Conservation (phyloP, 2,888 invertebrate genomes). For the Vandiemenella viatica region DNA sequence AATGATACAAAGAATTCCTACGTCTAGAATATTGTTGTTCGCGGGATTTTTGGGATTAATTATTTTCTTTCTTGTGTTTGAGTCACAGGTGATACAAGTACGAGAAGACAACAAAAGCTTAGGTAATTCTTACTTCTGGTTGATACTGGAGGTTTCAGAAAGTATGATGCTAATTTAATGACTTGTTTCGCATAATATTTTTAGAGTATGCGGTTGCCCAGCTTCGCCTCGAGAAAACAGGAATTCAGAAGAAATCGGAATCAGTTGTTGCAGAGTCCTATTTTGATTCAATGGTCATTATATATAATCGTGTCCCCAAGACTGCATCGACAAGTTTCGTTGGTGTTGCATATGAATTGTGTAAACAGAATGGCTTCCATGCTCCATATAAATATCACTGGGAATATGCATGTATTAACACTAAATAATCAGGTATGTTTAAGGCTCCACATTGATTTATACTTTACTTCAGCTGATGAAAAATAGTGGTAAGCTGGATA, state of each 20-base stretch:
- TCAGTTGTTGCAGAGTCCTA: not conserved
- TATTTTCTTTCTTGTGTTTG: conserved; percentile 27
- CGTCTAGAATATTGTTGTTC: conserved; percentile 18
- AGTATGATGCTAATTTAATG: too few relatives aligned
- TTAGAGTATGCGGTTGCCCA: conserved; percentile 13
- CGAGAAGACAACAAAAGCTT: conserved; percentile 27
- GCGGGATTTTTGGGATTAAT: conserved; percentile 24
- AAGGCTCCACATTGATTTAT: too few relatives aligned
- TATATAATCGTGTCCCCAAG: conserved; percentile 94
- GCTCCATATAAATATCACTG: conserved; percentile 89
- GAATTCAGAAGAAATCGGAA: conserved; percentile 6
- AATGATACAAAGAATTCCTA: conserved; percentile 4
- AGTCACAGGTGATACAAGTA: conserved; percentile 26
- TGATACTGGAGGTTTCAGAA: conserved; percentile 3
- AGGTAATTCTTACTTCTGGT: conserved; percentile 23
- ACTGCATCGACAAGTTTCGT: conserved; percentile 95
- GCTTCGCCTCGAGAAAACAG: conserved; percentile 12
- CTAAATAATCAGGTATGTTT: conserved; percentile 73
- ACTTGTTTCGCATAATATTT: not conserved
- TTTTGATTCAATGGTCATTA: conserved; percentile 52
- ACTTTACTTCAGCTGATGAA: too few relatives aligned
- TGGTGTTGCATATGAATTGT: conserved; percentile 61
- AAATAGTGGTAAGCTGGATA: too few relatives aligned
- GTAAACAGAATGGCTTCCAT: conserved; percentile 47
- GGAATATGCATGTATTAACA: conserved; percentile 89